phyloP scores from a whole-genome alignment of 2,797 vertebrate genomes.

The Halcyon smyrnensis region DNA sequence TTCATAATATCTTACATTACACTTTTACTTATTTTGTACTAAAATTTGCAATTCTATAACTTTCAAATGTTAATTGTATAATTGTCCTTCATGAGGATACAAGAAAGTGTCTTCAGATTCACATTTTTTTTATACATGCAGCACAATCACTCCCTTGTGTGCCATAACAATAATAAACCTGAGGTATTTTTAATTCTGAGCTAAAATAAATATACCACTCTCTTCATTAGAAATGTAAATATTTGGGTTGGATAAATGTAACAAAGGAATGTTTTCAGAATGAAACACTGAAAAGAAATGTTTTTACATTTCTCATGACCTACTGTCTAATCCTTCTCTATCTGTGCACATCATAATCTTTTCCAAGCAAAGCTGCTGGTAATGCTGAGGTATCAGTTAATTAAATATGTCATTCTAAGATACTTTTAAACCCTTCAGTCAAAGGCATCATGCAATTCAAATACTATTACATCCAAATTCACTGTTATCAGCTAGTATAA shows the following conservation, averaged over 20 bases:
- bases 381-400: not conserved
- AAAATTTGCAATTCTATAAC: slow-evolving; percentile 28
- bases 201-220: not conserved
- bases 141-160: not conserved
- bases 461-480: not conserved
- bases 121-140: not conserved
- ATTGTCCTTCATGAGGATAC: slow-evolving; percentile 50
- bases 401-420: not conserved
- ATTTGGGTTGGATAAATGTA: not conserved
- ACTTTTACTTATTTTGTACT: not conserved
- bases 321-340: not conserved
- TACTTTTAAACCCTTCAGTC: not conserved
- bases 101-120: slow-evolving; percentile 41
- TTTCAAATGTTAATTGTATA: slow-evolving; percentile 47
- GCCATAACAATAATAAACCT: not conserved
- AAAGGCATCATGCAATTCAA: not conserved
- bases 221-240: slow-evolving; percentile 7
- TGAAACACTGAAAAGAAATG: no score
- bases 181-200: not conserved
- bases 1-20: not conserved
- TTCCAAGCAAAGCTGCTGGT: not conserved
- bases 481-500: not conserved
- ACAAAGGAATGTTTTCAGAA: slow-evolving; percentile 1
- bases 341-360: not conserved
- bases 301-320: not conserved